phyloP scores from a whole-genome alignment of 1,140 invertebrate genomes.

The Caenorhabditis latens region DNA sequence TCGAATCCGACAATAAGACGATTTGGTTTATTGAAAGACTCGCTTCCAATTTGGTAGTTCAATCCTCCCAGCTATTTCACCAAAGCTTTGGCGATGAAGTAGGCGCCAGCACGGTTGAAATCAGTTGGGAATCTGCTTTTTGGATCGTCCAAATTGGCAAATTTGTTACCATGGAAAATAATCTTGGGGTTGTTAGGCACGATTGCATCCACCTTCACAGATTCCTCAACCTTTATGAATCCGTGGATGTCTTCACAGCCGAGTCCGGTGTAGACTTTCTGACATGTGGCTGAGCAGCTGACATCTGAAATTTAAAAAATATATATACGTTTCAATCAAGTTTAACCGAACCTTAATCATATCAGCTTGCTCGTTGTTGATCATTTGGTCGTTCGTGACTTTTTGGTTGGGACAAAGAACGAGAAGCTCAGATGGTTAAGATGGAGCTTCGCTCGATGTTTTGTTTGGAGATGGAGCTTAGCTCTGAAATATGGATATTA shows the following conservation, averaged over 20 bases:
- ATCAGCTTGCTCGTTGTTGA: slow-evolving; percentile 41
- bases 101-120: background rate
- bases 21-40: background rate
- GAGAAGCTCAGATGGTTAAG: slow-evolving; percentile 14
- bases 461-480: no score
- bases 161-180: background rate
- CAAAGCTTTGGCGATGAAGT: background rate
- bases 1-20: slow-evolving; percentile 14
- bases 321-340: background rate
- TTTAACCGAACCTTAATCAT: background rate
- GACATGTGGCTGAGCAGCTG: slow-evolving; percentile 10
- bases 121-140: slow-evolving; percentile 8
- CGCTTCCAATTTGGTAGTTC: slow-evolving; percentile 31
- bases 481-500: no score
- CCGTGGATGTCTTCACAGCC: background rate
- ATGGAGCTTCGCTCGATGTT: no score
- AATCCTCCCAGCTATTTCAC: slow-evolving; percentile 48
- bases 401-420: background rate
- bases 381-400: slow-evolving; percentile 34
- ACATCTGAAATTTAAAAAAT: slow-evolving; percentile 12
- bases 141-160: background rate
- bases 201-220: background rate
- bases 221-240: slow-evolving; percentile 34
- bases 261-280: background rate
- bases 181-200: slow-evolving; percentile 6